phyloP scores from a whole-genome alignment of 1,140 invertebrate species.

The Hydropsyche tenuis region DNA sequence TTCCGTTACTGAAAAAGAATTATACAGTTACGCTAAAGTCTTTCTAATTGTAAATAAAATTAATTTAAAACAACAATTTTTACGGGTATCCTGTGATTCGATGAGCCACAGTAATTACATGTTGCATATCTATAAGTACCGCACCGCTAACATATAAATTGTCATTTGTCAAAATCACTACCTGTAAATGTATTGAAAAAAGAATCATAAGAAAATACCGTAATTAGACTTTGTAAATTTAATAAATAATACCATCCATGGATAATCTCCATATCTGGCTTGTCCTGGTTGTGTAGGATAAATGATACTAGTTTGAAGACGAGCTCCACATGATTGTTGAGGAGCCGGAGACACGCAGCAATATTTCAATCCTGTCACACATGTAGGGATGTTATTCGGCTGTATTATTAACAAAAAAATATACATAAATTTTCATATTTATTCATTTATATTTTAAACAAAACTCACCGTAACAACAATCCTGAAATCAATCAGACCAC shows the following conservation, averaged over 20 bases:
- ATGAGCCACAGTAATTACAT: slow-evolving; percentile 75
- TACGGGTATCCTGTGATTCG: slow-evolving; percentile 68
- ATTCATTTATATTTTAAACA: neutral
- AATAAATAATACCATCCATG: slow-evolving; percentile 62
- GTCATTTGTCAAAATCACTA: slow-evolving; percentile 58
- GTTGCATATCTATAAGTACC: slow-evolving; percentile 67
- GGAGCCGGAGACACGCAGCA: slow-evolving; percentile 55
- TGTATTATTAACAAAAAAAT: neutral
- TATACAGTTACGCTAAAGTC: too few species aligned
- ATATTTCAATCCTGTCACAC: slow-evolving; percentile 57
- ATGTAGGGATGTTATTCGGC: slow-evolving; percentile 45
- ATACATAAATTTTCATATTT: too few species aligned
- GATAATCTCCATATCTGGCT: slow-evolving; percentile 65
- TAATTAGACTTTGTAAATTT: neutral
- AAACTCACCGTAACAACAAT: slow-evolving; percentile 57
- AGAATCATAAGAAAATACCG: neutral
- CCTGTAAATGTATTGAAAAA: slow-evolving; percentile 52
- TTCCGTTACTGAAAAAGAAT: slow-evolving; percentile 51
- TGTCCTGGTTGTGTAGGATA: slow-evolving; percentile 58
- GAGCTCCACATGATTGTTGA: slow-evolving; percentile 52
- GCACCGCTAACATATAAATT: slow-evolving; percentile 73
- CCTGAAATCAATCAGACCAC: slow-evolving; percentile 65
- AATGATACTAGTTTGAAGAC: slow-evolving; percentile 54
- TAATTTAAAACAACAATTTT: too few species aligned
- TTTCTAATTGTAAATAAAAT: neutral